Evolutionary conservation across 2,888 invertebrate species (phyloP), one percentile per base, ranked within the genome.

Genomic region (Spialia ferax): DNA sequence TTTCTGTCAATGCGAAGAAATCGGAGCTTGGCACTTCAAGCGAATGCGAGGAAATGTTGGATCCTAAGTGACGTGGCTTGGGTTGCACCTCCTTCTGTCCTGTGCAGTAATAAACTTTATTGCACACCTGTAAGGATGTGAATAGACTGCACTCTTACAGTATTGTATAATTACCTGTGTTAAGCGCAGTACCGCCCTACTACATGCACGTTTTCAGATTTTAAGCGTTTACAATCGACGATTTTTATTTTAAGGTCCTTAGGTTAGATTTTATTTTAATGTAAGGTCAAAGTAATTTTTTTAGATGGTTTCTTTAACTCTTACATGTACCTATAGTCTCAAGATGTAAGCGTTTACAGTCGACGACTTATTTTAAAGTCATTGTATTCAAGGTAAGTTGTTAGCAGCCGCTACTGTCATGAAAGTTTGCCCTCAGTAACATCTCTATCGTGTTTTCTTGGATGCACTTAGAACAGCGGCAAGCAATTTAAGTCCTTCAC

Each of bases 401-500:
- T 42, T n/a, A 45, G 42, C 42, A 45, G 18, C 8, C 2, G 18
- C 15, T 45, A 1, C 2, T 18, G 18, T 7, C 42, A 45, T 18
- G 42, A 45, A 38, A 38, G n/a, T n/a, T n/a, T 5, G n/a, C 1
- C 5, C 8, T 45, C 18, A 18, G 5, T 20, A 20, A 11, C 3
- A 20, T 20, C n/a, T 52, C 23, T 23, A 10, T n/a, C 23, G 23
- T 52, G 23, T 23, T n/a, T 23, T 20, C 20, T 52, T 20, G 1
- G n/a, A n/a, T 23, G 23, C 52, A 7, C 52, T 52, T 52, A 22
- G 23, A 23, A 52, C 7, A 52, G 23, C 23, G 22, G 13, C n/a
- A 52, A 52, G n/a, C 45, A 67, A 67, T 54, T 55, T 48, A 60
- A 66, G 59, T 52, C 54, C 32, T 45, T 45, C 63, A 52, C 67